Evolutionary conservation across 2,797 vertebrate species (phyloP).

Genomic region (Typhlichthys subterraneus): DNA sequence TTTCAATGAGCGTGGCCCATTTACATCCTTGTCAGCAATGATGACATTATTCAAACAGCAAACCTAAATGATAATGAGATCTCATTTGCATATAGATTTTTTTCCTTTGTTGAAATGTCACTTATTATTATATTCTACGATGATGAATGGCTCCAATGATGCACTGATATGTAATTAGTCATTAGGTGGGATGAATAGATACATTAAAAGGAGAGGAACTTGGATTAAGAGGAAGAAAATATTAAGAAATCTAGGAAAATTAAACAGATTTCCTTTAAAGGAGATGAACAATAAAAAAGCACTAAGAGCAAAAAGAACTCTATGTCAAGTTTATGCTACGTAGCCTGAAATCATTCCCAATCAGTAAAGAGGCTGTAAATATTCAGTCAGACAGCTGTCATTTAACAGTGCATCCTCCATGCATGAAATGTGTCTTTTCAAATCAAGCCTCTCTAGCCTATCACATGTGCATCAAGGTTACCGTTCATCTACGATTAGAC

Average conservation of each 20-base stretch:
- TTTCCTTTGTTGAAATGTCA: conserved; percentile 99
- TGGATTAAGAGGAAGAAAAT: conserved; percentile 94
- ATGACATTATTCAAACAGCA: conserved; percentile 99
- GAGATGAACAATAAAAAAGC: conserved; percentile 48
- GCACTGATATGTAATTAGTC: conserved; percentile 99
- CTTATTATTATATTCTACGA: conserved; percentile 99
- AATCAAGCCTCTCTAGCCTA: conserved; percentile 34
- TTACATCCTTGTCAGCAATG: conserved; percentile 95
- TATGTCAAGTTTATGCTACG: conserved; percentile 31
- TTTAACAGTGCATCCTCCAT: conserved; percentile 29
- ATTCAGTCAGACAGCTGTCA: conserved; percentile 38
- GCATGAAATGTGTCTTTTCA: conserved; percentile 39
- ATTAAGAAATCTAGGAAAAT: conserved; percentile 78
- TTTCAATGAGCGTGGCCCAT: conserved; percentile 90
- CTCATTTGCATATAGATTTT: conserved; percentile 99
- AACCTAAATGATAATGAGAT: conserved; percentile 99
- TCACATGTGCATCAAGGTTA: conserved; percentile 30
- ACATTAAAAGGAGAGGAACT: conserved; percentile 91
- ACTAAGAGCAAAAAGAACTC: conserved; percentile 12
- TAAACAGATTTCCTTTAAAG: conserved; percentile 33
- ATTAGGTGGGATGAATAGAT: conserved; percentile 99
- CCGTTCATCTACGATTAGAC: conserved; percentile 42
- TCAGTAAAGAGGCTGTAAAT: conserved; percentile 37
- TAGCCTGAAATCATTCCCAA: conserved; percentile 36
- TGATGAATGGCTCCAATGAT: conserved; percentile 99